Evolutionary conservation across 2,888 invertebrate species (phyloP), one percentile per base, ranked within the genome.

Genomic region (Apomyelois bistriatella): DNA sequence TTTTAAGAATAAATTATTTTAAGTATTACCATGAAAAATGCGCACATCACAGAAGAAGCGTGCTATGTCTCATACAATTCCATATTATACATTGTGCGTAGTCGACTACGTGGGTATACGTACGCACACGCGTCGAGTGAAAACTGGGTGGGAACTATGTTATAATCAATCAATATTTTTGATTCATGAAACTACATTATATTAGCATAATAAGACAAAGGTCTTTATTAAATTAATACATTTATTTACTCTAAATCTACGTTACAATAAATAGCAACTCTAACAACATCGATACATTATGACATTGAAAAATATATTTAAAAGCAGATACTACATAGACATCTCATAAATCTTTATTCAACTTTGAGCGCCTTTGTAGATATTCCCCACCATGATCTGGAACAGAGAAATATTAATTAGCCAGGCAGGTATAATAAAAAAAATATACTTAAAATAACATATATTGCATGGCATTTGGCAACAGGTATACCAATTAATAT

Each of bases 171-270:
- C n/a, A n/a, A n/a, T n/a, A n/a, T n/a, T n/a, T n/a, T n/a, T n/a
- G n/a, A n/a, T n/a, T n/a, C n/a, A n/a, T n/a, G n/a, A 22, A 22
- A 22, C 22, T 3, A 22, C 22, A 22, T 28, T 28, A 5, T 28
- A 28, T 5, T 1, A 15, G 2, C 1, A 15, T 38, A 37, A 37
- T 4, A n/a, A 41, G 3, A 17, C 7, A 41, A 12, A 6, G 6
- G 7, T 47, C 53, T n/a, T 8, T 36, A 47, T 42, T 56, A 51
- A 35, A 37, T 30, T 35, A 43, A 8, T 22, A 28, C 43, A 48
- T 46, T 13, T 37, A 50, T 42, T 37, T 17, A 13, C 3, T 15
- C 46, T 55, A 22, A 36, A 15, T 46, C 46, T 46, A 46, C 46
- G 30, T 10, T 32, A 46, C 15, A 32, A 32, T 22, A 22, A 22